Base-by-base conservation (phyloP, 2,113 vertebrate genomes). In the Panthera uncia region DNA sequence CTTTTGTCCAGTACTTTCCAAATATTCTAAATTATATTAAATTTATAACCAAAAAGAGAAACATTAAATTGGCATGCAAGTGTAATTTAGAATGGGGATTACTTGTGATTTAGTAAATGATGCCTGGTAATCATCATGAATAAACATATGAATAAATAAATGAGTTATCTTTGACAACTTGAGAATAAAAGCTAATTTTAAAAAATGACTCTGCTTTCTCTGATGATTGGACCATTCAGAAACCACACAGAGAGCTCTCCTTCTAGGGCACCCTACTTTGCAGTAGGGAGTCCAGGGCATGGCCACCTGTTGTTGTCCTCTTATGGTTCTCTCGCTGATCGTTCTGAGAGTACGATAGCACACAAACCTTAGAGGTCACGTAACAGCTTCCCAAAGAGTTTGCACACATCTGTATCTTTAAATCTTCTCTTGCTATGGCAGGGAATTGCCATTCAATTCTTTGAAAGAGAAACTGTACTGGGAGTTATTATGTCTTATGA, bases 391-490 rank as follows among this genome's bases (percentile, higher is more conserved):
- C 41, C 33, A 55, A 68, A 89, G n/a, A 78, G 15, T 68, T 45
- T 87, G 21, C 16, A 29, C 5, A 38, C 27, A 2, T 61, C 36
- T 14, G 45, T 31, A 11, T 38, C n/a, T 73, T 71, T 86, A 93
- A 73, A 74, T 36, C 61, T 79, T 76, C 31, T 93, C 7, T 66
- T 95, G 38, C 19, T 86, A 5, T 38, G 31, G 48, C 55, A 79
- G 38, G 52, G 6, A 92, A 83, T 29, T 88, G n/a, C 15, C 89
- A 69, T 16, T 73, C 48, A 79, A 8, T 57, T 79, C 13, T 79
- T 86, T 86, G 45, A 96, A 92, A 52, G 27, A 92, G 63, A 74
- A 92, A 82, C 6, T 86, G 83, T 61, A 50, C n/a, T 63, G 63
- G 52, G 14, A 5, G 71, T 80, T 74, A 79, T 68, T 71, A 41